Percentiles rank a stretch among this genome's conserved stretches.
These are phyloP conservation scores for Atractosteus spatula DNA, from an alignment of 2,113 vertebrate genomes.

Conservation along the genomic window DNA sequence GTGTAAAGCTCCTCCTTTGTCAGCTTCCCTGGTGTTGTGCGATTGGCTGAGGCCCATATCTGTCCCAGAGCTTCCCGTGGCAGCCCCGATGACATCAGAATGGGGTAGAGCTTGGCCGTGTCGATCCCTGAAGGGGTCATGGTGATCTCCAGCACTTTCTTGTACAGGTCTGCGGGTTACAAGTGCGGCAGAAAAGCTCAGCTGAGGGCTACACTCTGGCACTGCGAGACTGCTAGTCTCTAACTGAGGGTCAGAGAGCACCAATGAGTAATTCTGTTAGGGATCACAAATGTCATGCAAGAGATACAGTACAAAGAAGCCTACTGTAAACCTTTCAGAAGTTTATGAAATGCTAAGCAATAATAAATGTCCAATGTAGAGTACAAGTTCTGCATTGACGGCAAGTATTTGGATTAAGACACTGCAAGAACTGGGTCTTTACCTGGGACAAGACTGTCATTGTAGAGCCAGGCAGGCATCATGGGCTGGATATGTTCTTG, in stretches of 20 bases:
- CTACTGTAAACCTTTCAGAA: too few relatives aligned
- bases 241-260: too few relatives aligned
- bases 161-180: slow-evolving; percentile 79
- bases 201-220: too few relatives aligned
- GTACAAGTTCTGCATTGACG: too few relatives aligned
- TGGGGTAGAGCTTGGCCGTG: slow-evolving; percentile 93
- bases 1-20: slow-evolving; percentile 95
- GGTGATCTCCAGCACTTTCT: slow-evolving; percentile 89
- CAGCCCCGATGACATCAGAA: slow-evolving; percentile 94
- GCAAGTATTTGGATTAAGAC: too few relatives aligned
- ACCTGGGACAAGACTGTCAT: slow-evolving; percentile 92
- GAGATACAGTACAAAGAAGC: not conserved
- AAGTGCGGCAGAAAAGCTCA: not conserved
- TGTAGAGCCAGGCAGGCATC: slow-evolving; percentile 92
- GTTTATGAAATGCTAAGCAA: too few relatives aligned
- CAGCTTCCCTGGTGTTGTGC: slow-evolving; percentile 92
- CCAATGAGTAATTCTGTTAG: not conserved
- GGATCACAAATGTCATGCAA: not conserved
- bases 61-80: slow-evolving; percentile 93
- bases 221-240: too few relatives aligned
- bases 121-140: slow-evolving; percentile 90
- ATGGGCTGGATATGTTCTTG: slow-evolving; percentile 88
- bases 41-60: slow-evolving; percentile 95
- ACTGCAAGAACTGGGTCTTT: slow-evolving; percentile 33
- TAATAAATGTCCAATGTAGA: too few relatives aligned